A percentile compares a stretch with the other conserved stretches of the same genome.
phyloP scores from a whole-genome alignment of 2,113 vertebrate species.

The Asarcornis scutulata region DNA sequence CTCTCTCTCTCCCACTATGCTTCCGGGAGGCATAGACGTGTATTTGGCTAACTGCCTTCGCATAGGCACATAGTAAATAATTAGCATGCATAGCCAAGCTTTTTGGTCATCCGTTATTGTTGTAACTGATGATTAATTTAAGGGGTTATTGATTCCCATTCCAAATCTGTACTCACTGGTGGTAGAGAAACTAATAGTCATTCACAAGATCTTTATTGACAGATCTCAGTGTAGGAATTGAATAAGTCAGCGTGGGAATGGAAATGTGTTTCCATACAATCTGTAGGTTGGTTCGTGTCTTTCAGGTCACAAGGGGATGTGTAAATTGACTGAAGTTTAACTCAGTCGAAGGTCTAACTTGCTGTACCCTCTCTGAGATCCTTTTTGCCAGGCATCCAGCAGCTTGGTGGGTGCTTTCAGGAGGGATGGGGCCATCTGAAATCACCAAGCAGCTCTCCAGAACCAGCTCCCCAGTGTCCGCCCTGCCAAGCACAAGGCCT shows the following conservation, averaged over 20 bases:
- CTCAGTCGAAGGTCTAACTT: neutral
- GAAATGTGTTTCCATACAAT: neutral
- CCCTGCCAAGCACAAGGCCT: accelerated
- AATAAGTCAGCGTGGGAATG: neutral
- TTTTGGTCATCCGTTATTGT: constrained; percentile 36
- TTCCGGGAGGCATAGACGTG: neutral
- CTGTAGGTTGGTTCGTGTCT: neutral
- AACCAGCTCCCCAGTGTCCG: neutral
- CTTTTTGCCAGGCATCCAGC: neutral
- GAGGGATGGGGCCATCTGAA: neutral
- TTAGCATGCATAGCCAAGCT: neutral
- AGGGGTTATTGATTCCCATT: neutral
- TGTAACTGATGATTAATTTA: constrained; percentile 56
- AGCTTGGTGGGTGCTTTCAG: neutral
- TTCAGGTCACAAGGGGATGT: neutral
- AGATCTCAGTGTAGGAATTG: neutral
- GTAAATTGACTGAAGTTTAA: neutral
- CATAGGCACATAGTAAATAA: constrained; percentile 21
- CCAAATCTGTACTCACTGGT: neutral
- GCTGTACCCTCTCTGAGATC: neutral
- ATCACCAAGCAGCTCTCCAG: neutral
- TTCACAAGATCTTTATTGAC: neutral
- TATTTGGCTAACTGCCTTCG: constrained; percentile 5
- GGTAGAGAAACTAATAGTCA: constrained; percentile 1
- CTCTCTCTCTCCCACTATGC: neutral